Evolutionary conservation across 2,113 vertebrate genomes (phyloP).

Genomic region (Melanerpes aurifrons): DNA sequence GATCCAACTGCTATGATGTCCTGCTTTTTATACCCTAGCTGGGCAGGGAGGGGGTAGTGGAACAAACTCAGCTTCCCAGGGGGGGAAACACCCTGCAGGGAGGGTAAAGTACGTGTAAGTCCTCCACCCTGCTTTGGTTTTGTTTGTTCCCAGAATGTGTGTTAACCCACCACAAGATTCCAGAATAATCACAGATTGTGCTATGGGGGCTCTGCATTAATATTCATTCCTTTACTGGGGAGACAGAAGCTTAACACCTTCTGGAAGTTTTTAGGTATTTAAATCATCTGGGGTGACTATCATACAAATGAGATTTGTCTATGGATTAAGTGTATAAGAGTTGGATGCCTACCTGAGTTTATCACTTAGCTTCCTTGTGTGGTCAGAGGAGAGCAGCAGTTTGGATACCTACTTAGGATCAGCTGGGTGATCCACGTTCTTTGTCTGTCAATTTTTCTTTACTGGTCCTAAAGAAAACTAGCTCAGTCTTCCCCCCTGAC

Average conservation of each 20-base stretch:
- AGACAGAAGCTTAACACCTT: neutral
- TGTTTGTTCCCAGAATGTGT: no score
- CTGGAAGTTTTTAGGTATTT: neutral
- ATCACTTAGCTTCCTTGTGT: neutral
- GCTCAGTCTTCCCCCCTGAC: neutral
- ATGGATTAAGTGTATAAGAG: neutral
- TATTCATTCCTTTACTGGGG: neutral
- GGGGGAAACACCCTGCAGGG: no score
- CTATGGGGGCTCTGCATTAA: neutral
- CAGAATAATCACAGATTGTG: neutral
- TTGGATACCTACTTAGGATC: neutral
- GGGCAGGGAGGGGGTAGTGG: no score
- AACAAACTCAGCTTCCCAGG: no score
- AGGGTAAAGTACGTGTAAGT: no score
- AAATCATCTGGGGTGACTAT: neutral
- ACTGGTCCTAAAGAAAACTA: neutral
- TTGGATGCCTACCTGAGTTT: neutral
- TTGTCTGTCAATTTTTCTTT: neutral
- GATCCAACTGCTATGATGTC: no score
- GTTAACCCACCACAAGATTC: no score
- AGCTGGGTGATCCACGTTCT: neutral
- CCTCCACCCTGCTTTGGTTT: no score
- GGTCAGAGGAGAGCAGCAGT: neutral
- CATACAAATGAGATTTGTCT: neutral
- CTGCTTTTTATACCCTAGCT: no score